Conservation (phyloP, 2,888 invertebrate species). For the Campoplex capitator region DNA sequence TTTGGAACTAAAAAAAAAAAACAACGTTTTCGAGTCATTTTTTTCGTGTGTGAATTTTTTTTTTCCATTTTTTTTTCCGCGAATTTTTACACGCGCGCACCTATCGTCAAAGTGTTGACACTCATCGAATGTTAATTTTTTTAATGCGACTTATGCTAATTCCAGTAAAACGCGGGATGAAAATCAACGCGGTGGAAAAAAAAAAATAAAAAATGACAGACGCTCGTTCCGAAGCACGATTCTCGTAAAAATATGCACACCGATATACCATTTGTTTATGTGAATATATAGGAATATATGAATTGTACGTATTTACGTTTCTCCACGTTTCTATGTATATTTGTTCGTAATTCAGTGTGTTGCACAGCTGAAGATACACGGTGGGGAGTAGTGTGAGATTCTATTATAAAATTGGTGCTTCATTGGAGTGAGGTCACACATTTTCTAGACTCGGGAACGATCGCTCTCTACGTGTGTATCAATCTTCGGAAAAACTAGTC, state of each 20-base stretch:
- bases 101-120: background rate
- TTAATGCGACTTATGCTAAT: background rate
- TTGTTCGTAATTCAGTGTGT: constrained; percentile 35
- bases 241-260: constrained; percentile 2
- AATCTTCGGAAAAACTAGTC: constrained; percentile 78
- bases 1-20: constrained; percentile 33
- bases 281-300: constrained; percentile 10
- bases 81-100: background rate
- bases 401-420: constrained; percentile 84
- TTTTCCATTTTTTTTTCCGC: background rate
- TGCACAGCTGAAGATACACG: constrained; percentile 49
- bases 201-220: background rate
- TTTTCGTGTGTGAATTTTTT: background rate
- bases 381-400: constrained; percentile 71
- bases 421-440: constrained; percentile 80
- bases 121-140: background rate
- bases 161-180: background rate
- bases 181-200: constrained; percentile 15
- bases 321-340: constrained; percentile 6
- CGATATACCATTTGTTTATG: constrained; percentile 49
- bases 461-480: constrained; percentile 73
- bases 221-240: background rate
- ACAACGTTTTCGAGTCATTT: background rate
- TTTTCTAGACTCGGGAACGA: constrained; percentile 76
- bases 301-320: constrained; percentile 13